Percentiles rank a stretch among this genome's conserved stretches.
Conservation (phyloP, 2,113 vertebrate genomes). For the Myotis yumanensis region DNA sequence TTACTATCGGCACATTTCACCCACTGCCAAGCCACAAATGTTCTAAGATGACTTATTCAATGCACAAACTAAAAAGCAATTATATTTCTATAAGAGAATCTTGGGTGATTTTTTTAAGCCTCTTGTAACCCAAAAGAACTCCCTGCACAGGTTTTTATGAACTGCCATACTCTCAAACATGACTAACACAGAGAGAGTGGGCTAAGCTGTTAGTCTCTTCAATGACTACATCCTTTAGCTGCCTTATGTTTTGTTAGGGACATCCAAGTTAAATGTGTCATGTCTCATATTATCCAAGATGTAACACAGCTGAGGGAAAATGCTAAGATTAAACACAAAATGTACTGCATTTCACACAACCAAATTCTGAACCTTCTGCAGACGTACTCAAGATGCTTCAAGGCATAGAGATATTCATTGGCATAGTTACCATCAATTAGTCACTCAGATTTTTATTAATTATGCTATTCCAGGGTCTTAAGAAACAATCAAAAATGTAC, state of each 20-base stretch:
- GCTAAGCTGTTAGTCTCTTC: neutral
- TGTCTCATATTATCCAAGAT: slow-evolving; percentile 36
- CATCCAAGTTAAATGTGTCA: slow-evolving; percentile 25
- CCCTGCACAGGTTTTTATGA: neutral
- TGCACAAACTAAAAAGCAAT: slow-evolving; percentile 31
- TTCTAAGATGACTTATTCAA: slow-evolving; percentile 28
- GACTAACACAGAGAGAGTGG: neutral
- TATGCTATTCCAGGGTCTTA: slow-evolving; percentile 13
- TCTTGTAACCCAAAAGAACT: slow-evolving; percentile 21
- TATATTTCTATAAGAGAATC: neutral
- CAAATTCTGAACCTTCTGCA: neutral
- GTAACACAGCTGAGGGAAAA: neutral
- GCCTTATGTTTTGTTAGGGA: slow-evolving; percentile 23
- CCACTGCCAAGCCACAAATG: neutral
- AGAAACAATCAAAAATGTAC: neutral
- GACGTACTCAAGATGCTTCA: neutral
- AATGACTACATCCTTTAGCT: slow-evolving; percentile 6
- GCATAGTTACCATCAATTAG: neutral
- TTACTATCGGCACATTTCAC: neutral
- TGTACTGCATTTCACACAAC: neutral
- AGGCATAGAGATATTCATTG: neutral
- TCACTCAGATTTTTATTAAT: slow-evolving; percentile 39
- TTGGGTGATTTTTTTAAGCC: slow-evolving; percentile 15
- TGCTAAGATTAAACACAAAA: slow-evolving; percentile 11
- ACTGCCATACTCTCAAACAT: neutral